Conservation (phyloP, 30 jellyfish, hydroid and myxozoan species). For the Mastigias papua region DNA sequence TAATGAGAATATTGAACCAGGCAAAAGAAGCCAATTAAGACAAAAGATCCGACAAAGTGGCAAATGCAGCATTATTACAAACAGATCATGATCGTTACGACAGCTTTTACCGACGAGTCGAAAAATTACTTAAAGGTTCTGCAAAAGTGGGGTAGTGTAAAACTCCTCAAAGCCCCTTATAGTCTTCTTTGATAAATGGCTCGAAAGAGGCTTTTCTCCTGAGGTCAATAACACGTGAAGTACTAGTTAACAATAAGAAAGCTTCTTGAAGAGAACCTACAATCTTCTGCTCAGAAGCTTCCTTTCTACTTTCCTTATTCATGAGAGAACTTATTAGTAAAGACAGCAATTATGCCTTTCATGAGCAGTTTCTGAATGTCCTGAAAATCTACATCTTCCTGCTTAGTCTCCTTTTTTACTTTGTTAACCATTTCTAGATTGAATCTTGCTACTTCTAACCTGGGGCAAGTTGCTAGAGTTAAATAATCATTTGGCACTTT, state of each 20-base stretch:
- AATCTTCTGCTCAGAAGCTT: conserved; percentile 3
- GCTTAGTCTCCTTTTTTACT: conserved; percentile 5
- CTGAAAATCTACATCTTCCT: background rate
- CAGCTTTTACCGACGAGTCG: too few species aligned
- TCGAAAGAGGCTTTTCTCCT: conserved; percentile 3
- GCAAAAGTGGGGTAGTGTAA: too few species aligned
- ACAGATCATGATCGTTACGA: too few species aligned
- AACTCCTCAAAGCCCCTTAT: too few species aligned
- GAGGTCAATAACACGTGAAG: conserved; percentile 4
- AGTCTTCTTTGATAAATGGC: conserved; percentile 10
- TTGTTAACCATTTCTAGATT: background rate
- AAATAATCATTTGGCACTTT: background rate
- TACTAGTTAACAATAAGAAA: background rate
- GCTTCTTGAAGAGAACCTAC: conserved; percentile 6
- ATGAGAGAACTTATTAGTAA: background rate
- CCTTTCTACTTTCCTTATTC: background rate
- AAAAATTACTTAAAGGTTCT: too few species aligned
- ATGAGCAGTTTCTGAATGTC: background rate
- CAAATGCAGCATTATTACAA: too few species aligned
- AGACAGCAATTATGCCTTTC: conserved; percentile 17
- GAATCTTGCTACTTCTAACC: background rate
- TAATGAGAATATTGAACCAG: too few species aligned
- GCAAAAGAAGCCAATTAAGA: too few species aligned
- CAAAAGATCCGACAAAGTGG: too few species aligned
- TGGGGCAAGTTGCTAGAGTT: background rate